Base-by-base conservation (phyloP, 2,888 invertebrate genomes). In the Yponomeuta plumbellus region DNA sequence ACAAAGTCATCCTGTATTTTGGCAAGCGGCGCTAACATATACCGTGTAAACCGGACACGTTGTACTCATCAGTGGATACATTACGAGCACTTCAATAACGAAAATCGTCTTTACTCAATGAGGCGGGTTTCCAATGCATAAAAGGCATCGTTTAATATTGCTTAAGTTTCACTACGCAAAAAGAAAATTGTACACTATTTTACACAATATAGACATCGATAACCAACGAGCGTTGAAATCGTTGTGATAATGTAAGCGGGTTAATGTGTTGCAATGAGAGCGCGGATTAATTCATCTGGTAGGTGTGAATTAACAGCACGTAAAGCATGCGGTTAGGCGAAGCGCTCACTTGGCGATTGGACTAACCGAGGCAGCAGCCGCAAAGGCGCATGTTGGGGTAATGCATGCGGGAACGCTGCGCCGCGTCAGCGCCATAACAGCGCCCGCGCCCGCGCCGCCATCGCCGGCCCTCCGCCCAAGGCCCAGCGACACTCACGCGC, bases 331-430 rank as follows among this genome's bases (percentile, higher is more conserved):
- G 26, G 40, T 44, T 44, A 44, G 40, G 63, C 63, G 44, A 44
- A 34, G 21, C 59, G 62, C 26, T 62, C 39, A 62, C 39, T 59
- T 22, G 59, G 22, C 59, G 23, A 21, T 22, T 64, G 65, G 75
- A 87, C 88, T 82, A 81, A 90, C 90, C 90, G 72, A 88, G 81
- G 80, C 91, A 91, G 80, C 91, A 90, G 79, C 87, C 85, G 81
- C 91, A 91, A 75, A 90, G 85, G 79, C 90, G 91, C 91, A 91
- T 91, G 80, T 84, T 78, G 76, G 78, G 80, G 74, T 83, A 71
- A 79, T 84, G 84, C 82, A 78, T 79, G 78, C 80, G 83, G 79
- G 78, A 84, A 80, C 81, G 78, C 80, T 73, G 72, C 77, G 74
- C 75, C 74, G 76, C 75, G 71, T 75, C 86, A 82, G 85, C 82